Evolutionary conservation across 1,140 invertebrate species (phyloP), one percentile per base, ranked within the genome.

Genomic region (Calephelis virginiensis): DNA sequence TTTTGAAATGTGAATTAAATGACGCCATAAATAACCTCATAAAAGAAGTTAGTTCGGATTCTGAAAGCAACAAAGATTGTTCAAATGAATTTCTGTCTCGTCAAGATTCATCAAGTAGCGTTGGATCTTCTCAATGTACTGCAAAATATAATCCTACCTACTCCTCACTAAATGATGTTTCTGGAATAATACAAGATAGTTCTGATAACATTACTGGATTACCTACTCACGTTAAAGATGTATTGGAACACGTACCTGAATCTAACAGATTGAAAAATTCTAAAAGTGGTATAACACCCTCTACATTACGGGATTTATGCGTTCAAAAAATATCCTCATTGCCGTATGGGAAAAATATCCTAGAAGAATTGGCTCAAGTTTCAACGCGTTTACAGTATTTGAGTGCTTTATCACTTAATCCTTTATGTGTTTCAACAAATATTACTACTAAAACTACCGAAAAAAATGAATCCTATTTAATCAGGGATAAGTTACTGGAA

Each of bases 361-460:
- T 96, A 67, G 92, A 94, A 83, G 93, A 95, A 80, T 80, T 96
- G 68, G 94, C 93, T 8, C 91, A 92, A 5, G 93, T 94, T 13
- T 94, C 94, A n/a, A 86, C 93, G 71, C 92, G 92, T 67, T 92
- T 95, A 40, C 84, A 92, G 72, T 87, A 85, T 66, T 81, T 93
- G 71, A 89, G 73, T 74, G 73, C 73, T 59, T 61, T 43, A 9
- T 43, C 40, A 43, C 8, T 43, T 8, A 43, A 43, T 43, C 40
- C 40, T 43, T 43, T 70, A 61, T 68, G 60, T 67, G 40, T 69
- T 1, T 37, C 62, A 59, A 46, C 17, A 45, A 61, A 60, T 10
- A 50, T 8, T 13, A 50, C 13, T 40, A 50, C 38, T 14, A 53
- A 53, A 53, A 9, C 14, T 6, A 28, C 10, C 17, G 10, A 53